phyloP scores from a whole-genome alignment of 2,797 vertebrate species.

The Thaleichthys pacificus region DNA sequence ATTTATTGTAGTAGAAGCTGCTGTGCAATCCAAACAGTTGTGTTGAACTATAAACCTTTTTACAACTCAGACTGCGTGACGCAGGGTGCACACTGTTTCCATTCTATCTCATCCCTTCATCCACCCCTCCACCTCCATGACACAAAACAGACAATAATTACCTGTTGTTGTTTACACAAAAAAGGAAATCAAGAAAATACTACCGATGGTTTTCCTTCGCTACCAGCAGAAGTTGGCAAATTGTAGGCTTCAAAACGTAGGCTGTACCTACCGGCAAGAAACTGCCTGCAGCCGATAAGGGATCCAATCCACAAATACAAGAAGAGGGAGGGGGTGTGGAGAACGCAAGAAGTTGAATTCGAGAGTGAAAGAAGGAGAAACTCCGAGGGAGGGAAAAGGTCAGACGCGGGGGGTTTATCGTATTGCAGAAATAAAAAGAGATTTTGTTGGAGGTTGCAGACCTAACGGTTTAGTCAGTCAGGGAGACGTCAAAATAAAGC shows the following conservation, averaged over 20 bases:
- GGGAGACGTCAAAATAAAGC: constrained; percentile 49
- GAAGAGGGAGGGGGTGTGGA: constrained; percentile 68
- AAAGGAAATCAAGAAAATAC: constrained; percentile 39
- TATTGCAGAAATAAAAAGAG: constrained; percentile 65
- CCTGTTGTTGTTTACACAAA: constrained; percentile 36
- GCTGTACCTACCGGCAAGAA: constrained; percentile 53
- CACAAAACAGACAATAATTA: constrained; percentile 21
- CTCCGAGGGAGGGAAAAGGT: constrained; percentile 66
- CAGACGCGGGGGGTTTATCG: constrained; percentile 64
- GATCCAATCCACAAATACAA: constrained; percentile 62
- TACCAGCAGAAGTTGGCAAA: constrained; percentile 69
- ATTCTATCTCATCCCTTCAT: constrained; percentile 24
- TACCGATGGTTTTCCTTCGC: constrained; percentile 57
- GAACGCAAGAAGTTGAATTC: constrained; percentile 51
- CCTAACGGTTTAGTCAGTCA: constrained; percentile 57
- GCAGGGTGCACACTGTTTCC: constrained; percentile 8
- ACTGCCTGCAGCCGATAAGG: constrained; percentile 76
- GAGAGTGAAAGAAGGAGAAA: constrained; percentile 34
- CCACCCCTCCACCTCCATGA: constrained; percentile 12
- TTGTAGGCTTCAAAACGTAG: constrained; percentile 52
- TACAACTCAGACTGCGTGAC: background rate
- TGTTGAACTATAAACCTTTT: background rate
- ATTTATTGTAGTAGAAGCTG: too few relatives aligned
- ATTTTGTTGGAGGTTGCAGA: constrained; percentile 37
- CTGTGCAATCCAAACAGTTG: too few relatives aligned